These are phyloP conservation scores for Uromys caudimaculatus DNA, from an alignment of 2,797 vertebrate genomes.

Conservation along the genomic window DNA sequence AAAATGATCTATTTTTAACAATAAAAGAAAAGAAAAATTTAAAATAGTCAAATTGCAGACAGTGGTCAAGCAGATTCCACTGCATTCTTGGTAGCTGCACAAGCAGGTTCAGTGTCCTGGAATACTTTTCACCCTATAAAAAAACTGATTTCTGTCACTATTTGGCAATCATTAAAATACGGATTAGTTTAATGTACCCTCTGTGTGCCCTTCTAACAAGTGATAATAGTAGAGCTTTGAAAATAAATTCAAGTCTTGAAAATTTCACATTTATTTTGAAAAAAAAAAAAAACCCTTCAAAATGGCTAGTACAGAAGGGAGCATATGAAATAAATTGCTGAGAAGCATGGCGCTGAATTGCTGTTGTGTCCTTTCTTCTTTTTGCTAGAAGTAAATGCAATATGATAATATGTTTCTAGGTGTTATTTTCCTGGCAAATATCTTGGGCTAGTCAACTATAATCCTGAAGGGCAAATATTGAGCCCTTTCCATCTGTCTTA, in stretches of 20 bases:
- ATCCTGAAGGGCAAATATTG: neutral
- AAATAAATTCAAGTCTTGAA: slow-evolving; percentile 3
- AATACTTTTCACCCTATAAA: neutral
- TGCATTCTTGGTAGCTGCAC: neutral
- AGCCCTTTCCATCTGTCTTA: neutral
- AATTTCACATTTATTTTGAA: neutral
- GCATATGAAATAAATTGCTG: neutral
- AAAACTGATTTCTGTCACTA: neutral
- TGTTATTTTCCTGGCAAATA: neutral
- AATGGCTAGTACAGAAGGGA: neutral
- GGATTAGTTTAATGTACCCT: neutral
- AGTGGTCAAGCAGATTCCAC: neutral
- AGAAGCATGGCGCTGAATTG: neutral
- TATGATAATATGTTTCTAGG: neutral
- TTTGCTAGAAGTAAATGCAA: neutral
- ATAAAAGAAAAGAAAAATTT: neutral
- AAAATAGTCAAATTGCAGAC: neutral
- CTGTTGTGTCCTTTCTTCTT: neutral
- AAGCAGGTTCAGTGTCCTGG: neutral
- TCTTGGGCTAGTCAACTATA: neutral
- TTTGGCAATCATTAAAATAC: neutral
- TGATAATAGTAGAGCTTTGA: neutral
- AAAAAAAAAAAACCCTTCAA: neutral
- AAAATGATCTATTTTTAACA: neutral
- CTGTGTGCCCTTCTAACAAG: neutral